These are phyloP conservation scores for Chamaetylas fuelleborni DNA, from an alignment of 2,113 vertebrate genomes.

Conservation along the genomic window DNA sequence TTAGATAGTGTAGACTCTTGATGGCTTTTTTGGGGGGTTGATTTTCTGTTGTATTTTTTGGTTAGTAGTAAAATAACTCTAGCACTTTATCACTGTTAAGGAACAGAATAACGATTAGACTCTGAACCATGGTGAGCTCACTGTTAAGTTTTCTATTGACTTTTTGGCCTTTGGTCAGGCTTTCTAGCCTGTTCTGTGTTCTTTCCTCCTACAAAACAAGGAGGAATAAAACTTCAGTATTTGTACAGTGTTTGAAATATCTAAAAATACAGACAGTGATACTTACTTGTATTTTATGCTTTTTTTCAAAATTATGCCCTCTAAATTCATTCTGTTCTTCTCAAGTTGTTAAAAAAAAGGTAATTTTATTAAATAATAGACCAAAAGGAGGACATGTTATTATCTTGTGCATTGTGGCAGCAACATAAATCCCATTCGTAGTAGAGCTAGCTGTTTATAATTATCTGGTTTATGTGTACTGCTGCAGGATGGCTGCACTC, in stretches of 20 bases:
- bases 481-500: too few species aligned
- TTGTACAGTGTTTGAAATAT: background rate
- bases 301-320: slow-evolving; percentile 29
- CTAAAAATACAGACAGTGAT: background rate
- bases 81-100: slow-evolving; percentile 23
- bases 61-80: background rate
- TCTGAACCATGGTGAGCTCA: background rate
- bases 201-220: background rate
- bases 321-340: slow-evolving; percentile 41
- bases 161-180: background rate
- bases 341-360: background rate
- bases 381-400: slow-evolving; percentile 59
- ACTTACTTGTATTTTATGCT: background rate
- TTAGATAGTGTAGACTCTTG: background rate
- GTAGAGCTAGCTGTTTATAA: too few species aligned
- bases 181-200: background rate
- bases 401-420: slow-evolving; percentile 76
- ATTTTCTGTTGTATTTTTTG: background rate
- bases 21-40: background rate
- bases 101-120: background rate
- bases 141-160: background rate
- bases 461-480: too few species aligned
- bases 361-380: background rate
- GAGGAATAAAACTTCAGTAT: background rate
- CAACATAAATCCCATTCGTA: slow-evolving; percentile 62